Evolutionary conservation across 2,797 vertebrate species (phyloP).

Genomic region (Varecia variegata): DNA sequence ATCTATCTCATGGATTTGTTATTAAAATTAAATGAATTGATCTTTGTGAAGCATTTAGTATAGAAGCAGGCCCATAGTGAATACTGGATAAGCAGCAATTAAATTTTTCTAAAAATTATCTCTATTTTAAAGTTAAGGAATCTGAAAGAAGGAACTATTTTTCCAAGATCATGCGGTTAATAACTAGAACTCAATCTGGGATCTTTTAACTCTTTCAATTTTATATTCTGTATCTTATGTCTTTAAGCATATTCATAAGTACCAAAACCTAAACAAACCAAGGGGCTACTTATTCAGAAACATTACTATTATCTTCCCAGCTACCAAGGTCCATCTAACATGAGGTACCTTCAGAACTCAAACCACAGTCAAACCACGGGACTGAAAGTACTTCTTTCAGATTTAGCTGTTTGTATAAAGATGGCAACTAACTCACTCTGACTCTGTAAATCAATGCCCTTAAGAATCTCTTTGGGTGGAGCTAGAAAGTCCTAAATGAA

Average conservation of each 20-base stretch:
- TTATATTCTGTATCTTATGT: background rate
- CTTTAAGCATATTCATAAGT: background rate
- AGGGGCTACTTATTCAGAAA: background rate
- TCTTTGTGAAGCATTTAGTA: background rate
- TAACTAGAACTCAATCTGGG: background rate
- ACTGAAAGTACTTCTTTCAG: background rate
- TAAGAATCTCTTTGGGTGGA: background rate
- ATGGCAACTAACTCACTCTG: background rate
- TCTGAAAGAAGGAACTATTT: background rate
- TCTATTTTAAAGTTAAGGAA: background rate
- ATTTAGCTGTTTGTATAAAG: background rate
- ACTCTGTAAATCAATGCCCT: background rate
- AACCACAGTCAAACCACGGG: background rate
- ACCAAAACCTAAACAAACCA: background rate
- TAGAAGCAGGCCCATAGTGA: background rate
- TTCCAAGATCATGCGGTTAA: background rate
- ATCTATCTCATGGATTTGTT: too few species aligned
- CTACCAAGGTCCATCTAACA: background rate
- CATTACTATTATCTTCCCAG: background rate
- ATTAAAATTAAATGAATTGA: background rate
- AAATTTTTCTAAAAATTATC: background rate
- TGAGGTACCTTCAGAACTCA: background rate
- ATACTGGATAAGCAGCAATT: background rate
- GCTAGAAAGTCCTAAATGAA: background rate
- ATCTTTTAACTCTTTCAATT: background rate